Evolutionary conservation across 2,113 vertebrate species (phyloP).

Genomic region (Porphyrio hochstetteri): DNA sequence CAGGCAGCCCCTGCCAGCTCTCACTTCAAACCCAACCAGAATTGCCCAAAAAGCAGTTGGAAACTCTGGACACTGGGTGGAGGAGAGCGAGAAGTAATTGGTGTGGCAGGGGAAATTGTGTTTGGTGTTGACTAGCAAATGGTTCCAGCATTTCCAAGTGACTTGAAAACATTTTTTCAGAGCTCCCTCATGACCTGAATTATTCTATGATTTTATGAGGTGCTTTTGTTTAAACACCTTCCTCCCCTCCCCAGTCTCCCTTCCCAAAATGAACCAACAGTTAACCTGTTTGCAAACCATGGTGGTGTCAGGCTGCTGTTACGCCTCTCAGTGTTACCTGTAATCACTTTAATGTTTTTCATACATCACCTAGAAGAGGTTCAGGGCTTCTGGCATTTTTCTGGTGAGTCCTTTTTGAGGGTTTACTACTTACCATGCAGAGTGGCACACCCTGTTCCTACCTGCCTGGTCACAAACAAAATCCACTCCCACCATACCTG

Average conservation of each 20-base stretch:
- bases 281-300: not conserved
- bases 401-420: not conserved
- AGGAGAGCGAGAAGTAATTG: not conserved
- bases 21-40: accelerated
- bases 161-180: not conserved
- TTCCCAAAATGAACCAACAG: not conserved
- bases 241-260: not conserved
- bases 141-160: not conserved
- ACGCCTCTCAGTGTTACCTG: not conserved
- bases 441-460: not conserved
- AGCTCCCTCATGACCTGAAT: not conserved
- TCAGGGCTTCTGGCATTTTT: not conserved
- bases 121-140: not conserved
- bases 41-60: accelerated
- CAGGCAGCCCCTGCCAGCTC: not conserved
- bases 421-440: not conserved
- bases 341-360: not conserved
- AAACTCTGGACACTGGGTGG: not conserved
- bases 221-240: not conserved
- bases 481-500: not conserved
- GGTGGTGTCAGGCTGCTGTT: not conserved
- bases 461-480: accelerated
- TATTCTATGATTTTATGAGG: not conserved
- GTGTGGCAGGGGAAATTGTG: not conserved
- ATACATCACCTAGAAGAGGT: not conserved